phyloP scores from a whole-genome alignment of 2,888 invertebrate species.

The Chrysotoxum bicinctum region DNA sequence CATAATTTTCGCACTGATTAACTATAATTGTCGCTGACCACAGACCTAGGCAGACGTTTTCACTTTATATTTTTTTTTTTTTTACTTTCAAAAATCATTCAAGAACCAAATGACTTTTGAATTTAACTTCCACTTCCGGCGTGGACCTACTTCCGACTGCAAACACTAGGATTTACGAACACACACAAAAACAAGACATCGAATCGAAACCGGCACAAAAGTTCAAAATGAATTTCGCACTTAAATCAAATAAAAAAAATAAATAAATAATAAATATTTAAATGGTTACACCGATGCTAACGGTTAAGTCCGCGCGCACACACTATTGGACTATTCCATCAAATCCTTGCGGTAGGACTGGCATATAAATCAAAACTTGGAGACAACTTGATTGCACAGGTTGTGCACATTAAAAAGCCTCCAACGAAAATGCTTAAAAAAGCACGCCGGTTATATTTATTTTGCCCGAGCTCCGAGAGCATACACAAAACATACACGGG shows the following conservation, averaged over 20 bases:
- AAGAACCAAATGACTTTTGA: not conserved
- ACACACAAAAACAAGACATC: not conserved
- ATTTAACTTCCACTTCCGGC: slow-evolving; percentile 30
- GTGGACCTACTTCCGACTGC: not conserved
- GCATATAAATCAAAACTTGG: slow-evolving; percentile 76
- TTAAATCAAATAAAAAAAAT: not conserved
- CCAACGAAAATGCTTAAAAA: slow-evolving; percentile 64
- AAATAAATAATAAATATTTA: slow-evolving; percentile 12
- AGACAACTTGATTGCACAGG: slow-evolving; percentile 76
- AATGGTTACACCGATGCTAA: slow-evolving; percentile 26
- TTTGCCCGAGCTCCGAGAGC: slow-evolving; percentile 37
- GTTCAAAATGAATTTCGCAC: slow-evolving; percentile 19
- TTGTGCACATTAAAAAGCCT: slow-evolving; percentile 72
- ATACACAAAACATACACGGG: slow-evolving; percentile 22
- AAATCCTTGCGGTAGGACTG: slow-evolving; percentile 74
- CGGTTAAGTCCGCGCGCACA: slow-evolving; percentile 56
- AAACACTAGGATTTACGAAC: not conserved
- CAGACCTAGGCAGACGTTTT: slow-evolving; percentile 5
- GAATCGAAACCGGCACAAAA: slow-evolving; percentile 30
- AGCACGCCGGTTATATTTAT: slow-evolving; percentile 68
- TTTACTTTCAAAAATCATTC: not conserved
- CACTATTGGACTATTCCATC: slow-evolving; percentile 59
- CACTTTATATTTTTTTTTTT: not conserved
- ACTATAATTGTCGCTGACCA: slow-evolving; percentile 44
- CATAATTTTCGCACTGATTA: slow-evolving; percentile 29